Conservation (phyloP, 2,797 vertebrate genomes). For the Ctenosaura bakeri region DNA sequence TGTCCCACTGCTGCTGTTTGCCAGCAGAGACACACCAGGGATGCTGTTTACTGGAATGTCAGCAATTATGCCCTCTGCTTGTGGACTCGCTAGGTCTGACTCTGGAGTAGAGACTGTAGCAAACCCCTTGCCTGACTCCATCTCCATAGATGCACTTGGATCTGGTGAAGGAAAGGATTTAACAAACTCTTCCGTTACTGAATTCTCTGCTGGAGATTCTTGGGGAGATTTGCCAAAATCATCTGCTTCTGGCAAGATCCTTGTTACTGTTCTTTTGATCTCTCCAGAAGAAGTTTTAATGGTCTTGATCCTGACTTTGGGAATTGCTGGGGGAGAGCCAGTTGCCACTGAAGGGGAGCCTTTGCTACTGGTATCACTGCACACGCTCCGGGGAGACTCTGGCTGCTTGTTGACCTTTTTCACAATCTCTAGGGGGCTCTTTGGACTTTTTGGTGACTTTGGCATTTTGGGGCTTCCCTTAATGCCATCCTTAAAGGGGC, state of each 20-base stretch:
- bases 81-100: constrained; percentile 65
- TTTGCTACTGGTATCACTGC: constrained; percentile 92
- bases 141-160: constrained; percentile 70
- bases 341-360: constrained; percentile 90
- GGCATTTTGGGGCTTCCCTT: constrained; percentile 91
- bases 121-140: constrained; percentile 68
- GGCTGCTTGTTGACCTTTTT: constrained; percentile 88
- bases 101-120: constrained; percentile 55
- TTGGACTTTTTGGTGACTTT: constrained; percentile 92
- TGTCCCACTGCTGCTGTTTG: constrained; percentile 66
- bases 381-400: constrained; percentile 93
- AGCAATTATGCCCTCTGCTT: constrained; percentile 70
- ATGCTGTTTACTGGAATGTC: constrained; percentile 70
- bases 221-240: constrained; percentile 89
- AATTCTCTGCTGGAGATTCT: constrained; percentile 86
- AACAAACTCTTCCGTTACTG: constrained; percentile 82
- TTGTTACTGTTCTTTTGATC: constrained; percentile 94
- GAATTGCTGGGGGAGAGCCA: constrained; percentile 92
- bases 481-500: constrained; percentile 74
- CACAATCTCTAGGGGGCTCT: constrained; percentile 90
- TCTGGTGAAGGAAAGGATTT: constrained; percentile 74
- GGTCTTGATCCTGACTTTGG: constrained; percentile 97
- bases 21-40: constrained; percentile 68
- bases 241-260: constrained; percentile 92
- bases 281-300: constrained; percentile 96